Conservation (phyloP, 2,797 vertebrate species). For the Hipposideros larvatus region DNA sequence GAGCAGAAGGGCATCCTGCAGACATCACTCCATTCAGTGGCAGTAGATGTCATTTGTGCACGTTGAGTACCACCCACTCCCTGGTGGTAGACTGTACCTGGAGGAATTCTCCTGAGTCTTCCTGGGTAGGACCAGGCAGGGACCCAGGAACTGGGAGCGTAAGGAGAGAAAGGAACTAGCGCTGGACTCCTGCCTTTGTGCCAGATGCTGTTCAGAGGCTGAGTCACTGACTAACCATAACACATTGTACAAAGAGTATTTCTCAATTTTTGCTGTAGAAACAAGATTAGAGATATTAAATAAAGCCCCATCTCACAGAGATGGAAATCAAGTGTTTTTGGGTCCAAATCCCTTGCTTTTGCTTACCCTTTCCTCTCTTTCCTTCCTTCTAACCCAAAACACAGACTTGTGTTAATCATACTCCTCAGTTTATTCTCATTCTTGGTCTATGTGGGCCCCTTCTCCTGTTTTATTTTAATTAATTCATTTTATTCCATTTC, state of each 20-base stretch:
- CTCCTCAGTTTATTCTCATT: background rate
- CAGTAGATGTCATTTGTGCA: background rate
- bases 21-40: background rate
- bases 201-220: background rate
- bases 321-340: background rate
- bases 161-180: background rate
- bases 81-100: rapidly evolving
- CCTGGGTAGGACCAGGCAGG: background rate
- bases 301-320: background rate
- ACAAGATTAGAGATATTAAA: background rate
- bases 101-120: too few relatives aligned
- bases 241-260: rapidly evolving
- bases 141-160: background rate
- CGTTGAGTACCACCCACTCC: too few relatives aligned
- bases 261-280: background rate
- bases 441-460: background rate
- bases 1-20: background rate
- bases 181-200: too few relatives aligned
- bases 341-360: background rate
- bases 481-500: background rate
- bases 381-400: background rate
- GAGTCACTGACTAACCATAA: background rate
- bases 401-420: background rate
- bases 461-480: slow-evolving; percentile 12
- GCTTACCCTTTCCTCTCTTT: background rate